phyloP scores from a whole-genome alignment of 2,113 vertebrate species.

The Corvus moneduloides region DNA sequence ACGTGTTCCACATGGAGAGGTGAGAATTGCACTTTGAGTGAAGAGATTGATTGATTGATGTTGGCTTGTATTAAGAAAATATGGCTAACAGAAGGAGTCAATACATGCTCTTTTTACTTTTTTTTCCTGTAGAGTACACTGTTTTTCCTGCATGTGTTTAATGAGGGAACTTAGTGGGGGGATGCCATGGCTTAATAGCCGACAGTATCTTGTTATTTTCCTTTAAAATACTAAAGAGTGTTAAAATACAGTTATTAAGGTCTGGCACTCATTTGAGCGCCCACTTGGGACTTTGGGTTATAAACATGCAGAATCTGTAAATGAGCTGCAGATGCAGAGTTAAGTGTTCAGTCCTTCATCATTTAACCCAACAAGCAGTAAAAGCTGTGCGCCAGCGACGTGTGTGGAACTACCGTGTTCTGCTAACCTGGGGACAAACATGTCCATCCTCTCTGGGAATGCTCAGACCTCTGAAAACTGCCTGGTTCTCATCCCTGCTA shows the following conservation, averaged over 20 bases:
- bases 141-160: background rate
- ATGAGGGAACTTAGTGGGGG: background rate
- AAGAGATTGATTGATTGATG: constrained; percentile 7
- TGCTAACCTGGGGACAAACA: accelerated
- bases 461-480: background rate
- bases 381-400: background rate
- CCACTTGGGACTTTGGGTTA: background rate
- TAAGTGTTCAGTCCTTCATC: background rate
- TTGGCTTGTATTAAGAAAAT: constrained; percentile 16
- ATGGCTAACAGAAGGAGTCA: background rate
- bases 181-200: background rate
- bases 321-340: background rate
- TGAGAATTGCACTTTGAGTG: background rate
- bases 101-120: background rate
- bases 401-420: background rate
- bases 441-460: background rate
- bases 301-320: background rate
- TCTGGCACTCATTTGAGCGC: background rate
- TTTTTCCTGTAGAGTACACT: background rate
- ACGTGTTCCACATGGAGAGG: background rate
- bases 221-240: background rate
- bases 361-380: background rate
- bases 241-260: background rate
- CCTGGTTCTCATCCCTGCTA: background rate
- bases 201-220: background rate